Evolutionary conservation across 2,113 vertebrate species (phyloP).

Genomic region (Pitta sordida): DNA sequence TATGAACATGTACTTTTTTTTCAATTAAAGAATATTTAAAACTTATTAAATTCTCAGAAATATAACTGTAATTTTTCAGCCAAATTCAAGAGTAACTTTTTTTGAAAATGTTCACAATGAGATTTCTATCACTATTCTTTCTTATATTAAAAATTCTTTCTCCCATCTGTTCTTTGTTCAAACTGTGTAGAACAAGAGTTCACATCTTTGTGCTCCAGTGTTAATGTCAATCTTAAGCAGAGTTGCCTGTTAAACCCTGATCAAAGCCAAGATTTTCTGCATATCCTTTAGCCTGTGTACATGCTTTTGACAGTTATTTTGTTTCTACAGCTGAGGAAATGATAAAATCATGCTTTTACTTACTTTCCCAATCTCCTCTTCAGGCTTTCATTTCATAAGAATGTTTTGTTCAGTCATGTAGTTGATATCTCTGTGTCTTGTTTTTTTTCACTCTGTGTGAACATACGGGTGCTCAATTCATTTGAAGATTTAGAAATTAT

Average conservation of each 20-base stretch:
- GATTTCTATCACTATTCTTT: neutral
- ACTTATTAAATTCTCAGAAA: neutral
- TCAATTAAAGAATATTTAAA: neutral
- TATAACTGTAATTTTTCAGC: neutral
- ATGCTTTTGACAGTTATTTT: neutral
- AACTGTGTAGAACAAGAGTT: neutral
- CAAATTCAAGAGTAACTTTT: neutral
- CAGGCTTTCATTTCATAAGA: neutral
- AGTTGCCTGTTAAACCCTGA: neutral
- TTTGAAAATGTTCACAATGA: neutral
- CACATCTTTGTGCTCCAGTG: neutral
- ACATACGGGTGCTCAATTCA: slow-evolving; percentile 2
- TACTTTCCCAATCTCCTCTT: neutral
- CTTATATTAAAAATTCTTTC: neutral
- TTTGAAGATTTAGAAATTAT: no score
- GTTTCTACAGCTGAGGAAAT: slow-evolving; percentile 14
- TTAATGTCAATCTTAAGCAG: neutral
- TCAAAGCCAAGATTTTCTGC: neutral
- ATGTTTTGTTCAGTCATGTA: neutral
- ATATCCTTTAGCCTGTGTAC: neutral
- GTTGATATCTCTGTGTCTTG: neutral
- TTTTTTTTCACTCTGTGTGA: neutral
- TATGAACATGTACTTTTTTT: neutral
- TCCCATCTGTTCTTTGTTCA: neutral
- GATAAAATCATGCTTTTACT: neutral